Percentiles rank a stretch among this genome's conserved stretches.
Conservation (phyloP, 2,113 vertebrate species). For the Toxotes jaculatrix region DNA sequence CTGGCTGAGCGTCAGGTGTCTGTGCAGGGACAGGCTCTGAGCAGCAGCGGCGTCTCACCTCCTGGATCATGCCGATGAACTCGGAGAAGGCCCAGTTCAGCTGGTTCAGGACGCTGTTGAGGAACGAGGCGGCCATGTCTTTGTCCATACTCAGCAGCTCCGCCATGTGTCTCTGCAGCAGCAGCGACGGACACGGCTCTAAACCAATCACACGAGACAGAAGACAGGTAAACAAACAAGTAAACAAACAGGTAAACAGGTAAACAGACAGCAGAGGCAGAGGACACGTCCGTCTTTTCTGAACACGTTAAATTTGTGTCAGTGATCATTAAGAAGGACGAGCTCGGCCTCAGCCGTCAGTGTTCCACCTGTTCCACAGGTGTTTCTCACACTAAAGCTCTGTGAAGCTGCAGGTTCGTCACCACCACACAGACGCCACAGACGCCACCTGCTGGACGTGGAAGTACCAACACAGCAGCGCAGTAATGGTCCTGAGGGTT, state of each 20-base stretch:
- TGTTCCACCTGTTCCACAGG: too few relatives aligned
- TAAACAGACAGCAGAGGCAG: slow-evolving; percentile 1
- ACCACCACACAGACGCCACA: too few relatives aligned
- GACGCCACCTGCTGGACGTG: too few relatives aligned
- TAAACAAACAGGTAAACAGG: neutral
- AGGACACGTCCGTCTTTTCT: neutral
- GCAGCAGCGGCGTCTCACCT: slow-evolving; percentile 84
- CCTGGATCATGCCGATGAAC: slow-evolving; percentile 99
- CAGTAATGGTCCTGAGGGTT: too few relatives aligned
- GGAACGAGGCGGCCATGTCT: slow-evolving; percentile 96
- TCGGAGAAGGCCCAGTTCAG: slow-evolving; percentile 99
- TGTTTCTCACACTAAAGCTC: too few relatives aligned
- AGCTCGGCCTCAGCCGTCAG: too few relatives aligned
- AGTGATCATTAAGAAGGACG: too few relatives aligned
- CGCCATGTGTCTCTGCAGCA: slow-evolving; percentile 97
- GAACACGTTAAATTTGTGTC: too few relatives aligned
- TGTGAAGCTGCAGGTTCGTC: too few relatives aligned
- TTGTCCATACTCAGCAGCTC: slow-evolving; percentile 91
- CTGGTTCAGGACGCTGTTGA: slow-evolving; percentile 99
- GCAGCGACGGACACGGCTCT: slow-evolving; percentile 96
- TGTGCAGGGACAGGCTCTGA: too few relatives aligned
- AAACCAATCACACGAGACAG: slow-evolving; percentile 63
- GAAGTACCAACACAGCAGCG: too few relatives aligned
- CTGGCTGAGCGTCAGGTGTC: too few relatives aligned
- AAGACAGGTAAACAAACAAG: slow-evolving; percentile 19